Base-by-base conservation (phyloP, 2,797 vertebrate species). In the Rousettus madagascariensis region DNA sequence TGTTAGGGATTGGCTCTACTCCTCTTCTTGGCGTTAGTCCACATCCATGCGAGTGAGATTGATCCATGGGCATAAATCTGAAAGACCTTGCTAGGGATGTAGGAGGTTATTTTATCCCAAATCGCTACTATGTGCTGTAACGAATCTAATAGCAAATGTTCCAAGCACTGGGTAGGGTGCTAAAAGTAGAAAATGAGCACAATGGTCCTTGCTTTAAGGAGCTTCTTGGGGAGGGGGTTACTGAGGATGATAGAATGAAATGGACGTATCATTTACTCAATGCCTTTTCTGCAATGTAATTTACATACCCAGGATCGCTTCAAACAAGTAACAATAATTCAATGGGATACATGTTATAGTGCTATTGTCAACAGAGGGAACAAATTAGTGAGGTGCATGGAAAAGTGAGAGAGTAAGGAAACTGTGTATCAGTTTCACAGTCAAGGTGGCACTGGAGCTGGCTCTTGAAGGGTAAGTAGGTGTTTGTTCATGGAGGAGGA, bases 11-110 rank as follows among this genome's bases (percentile, higher is more conserved):
- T 93, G 94, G 96, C 84, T 87, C 46, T 28, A 8, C 24, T 78
- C 49, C 84, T 72, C 26, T 53, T 65, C 95, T 86, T 95, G 96
- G 96, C 85, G 53, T 49, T 19, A 26, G 69, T 59, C 90, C 95
- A 89, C 0, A 0, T 38, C 69, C 43, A 20, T 0, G 17, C 82
- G 95, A 89, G 94, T 49, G 82, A 95, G 68, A 97, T 22, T 59
- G 74, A 82, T 84, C 53, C 38, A n/a, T 1, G 16, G 33, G 82
- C 68, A 92, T 59, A 83, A 57, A 84, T 92, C 63, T 91, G 63
- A 86, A 88, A 71, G 92, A 11, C 24, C 65, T 65, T n/a, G 68
- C 59, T 71, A 41, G 24, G 51, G 24, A 26, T 33, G 55, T 17
- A 7, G 75, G 72, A 83, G 55, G 63, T 69, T 82, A 86, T 79